phyloP scores from a whole-genome alignment of 2,113 vertebrate species.

The Anseranas semipalmata region DNA sequence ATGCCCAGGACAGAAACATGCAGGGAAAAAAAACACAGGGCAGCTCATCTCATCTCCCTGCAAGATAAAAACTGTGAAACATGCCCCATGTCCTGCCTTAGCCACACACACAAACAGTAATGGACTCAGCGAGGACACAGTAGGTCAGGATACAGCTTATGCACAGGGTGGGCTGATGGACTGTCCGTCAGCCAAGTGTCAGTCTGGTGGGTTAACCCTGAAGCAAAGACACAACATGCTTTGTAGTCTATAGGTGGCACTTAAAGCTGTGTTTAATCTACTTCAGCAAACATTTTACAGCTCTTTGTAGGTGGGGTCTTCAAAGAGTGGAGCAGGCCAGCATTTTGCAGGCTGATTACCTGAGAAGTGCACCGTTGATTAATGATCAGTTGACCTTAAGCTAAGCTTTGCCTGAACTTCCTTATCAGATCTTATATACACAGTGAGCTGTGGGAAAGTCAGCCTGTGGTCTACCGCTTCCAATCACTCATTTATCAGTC shows the following conservation, averaged over 20 bases:
- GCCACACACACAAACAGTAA: neutral
- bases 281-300: slow-evolving; percentile 65
- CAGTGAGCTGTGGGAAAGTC: slow-evolving; percentile 69
- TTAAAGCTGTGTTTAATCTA: slow-evolving; percentile 58
- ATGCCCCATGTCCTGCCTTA: neutral
- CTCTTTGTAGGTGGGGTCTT: slow-evolving; percentile 59
- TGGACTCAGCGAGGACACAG: neutral
- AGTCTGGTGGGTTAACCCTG: neutral
- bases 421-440: slow-evolving; percentile 71
- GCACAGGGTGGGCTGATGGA: neutral
- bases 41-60: neutral
- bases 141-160: neutral
- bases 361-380: slow-evolving; percentile 60
- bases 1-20: neutral
- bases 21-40: neutral
- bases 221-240: slow-evolving; percentile 38
- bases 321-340: slow-evolving; percentile 42
- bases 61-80: neutral
- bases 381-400: slow-evolving; percentile 68
- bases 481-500: slow-evolving; percentile 63
- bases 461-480: slow-evolving; percentile 29
- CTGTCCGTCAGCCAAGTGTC: neutral
- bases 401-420: slow-evolving; percentile 57
- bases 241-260: slow-evolving; percentile 46
- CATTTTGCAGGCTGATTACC: slow-evolving; percentile 65